A percentile compares a stretch with the other conserved stretches of the same genome.
These are phyloP conservation scores for Colaptes auratus DNA, from an alignment of 2,113 vertebrate genomes.

Conservation along the genomic window DNA sequence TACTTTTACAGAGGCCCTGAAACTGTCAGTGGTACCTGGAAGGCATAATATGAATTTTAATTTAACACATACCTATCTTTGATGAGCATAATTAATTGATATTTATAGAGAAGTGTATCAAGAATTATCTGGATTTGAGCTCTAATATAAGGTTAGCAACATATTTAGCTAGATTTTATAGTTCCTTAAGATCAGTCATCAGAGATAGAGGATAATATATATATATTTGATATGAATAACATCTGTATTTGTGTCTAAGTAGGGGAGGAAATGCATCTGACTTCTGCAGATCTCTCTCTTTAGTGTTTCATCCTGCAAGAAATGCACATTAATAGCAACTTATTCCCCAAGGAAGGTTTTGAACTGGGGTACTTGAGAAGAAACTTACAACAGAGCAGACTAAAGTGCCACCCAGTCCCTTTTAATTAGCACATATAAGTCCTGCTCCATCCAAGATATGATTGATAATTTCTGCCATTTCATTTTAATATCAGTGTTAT, in stretches of 20 bases:
- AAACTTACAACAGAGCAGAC: slow-evolving; percentile 42
- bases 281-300: slow-evolving; percentile 46
- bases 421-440: slow-evolving; percentile 76
- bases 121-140: not conserved
- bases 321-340: slow-evolving; percentile 68
- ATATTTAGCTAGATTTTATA: slow-evolving; percentile 29
- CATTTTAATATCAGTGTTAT: slow-evolving; percentile 80
- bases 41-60: not conserved
- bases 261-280: slow-evolving; percentile 46
- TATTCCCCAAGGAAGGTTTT: slow-evolving; percentile 60
- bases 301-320: slow-evolving; percentile 62
- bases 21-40: not conserved
- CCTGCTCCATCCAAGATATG: slow-evolving; percentile 64
- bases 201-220: slow-evolving; percentile 1
- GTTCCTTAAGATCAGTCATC: not conserved
- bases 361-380: slow-evolving; percentile 57
- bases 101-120: slow-evolving; percentile 7
- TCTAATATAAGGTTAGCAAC: not conserved
- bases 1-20: not conserved
- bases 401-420: slow-evolving; percentile 73
- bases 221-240: slow-evolving; percentile 35
- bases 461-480: slow-evolving; percentile 75
- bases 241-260: slow-evolving; percentile 47
- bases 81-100: slow-evolving; percentile 27
- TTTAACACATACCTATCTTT: slow-evolving; percentile 15